Evolutionary conservation across 2,113 vertebrate genomes (phyloP), one percentile per base, ranked within the genome.

Genomic region (Seriola rivoliana): DNA sequence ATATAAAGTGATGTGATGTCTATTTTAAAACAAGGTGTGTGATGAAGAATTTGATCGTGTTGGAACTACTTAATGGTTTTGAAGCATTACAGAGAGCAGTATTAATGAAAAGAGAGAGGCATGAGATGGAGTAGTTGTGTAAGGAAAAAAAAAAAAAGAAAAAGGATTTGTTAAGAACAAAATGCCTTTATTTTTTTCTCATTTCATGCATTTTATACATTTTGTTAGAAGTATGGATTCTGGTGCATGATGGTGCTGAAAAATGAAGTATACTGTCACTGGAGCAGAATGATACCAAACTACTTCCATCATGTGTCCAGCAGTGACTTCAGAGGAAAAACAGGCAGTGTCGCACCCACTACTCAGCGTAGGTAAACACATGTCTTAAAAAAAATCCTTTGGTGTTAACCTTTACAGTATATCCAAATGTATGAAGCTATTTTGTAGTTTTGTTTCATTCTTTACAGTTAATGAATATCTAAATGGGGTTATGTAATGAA

Each of bases 1-100:
- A 87, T 89, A 89, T 87, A 38, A 85, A 81, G 87, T 92, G 87
- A 91, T 62, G 89, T 92, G 86, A 82, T 19, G 54, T 86, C 75
- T 90, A 84, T 89, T 92, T 91, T 84, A 70, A 85, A 88, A 78
- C 36, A 52, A 52, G 58, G 67, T 57, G 84, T 80, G 80, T 85
- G 57, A 64, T 40, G n/a, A 78, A 70, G 52, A 84, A 62, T 80
- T 67, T 52, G 19, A 77, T 32, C 40, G 85, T 78, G 67, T 84
- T 63, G 58, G 60, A 69, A 77, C 71, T 64, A 75, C 77, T 69
- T 88, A 52, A 63, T 65, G 58, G 23, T 48, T 64, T 70, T 81
- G 48, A 71, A 66, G 82, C 34, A 68, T 81, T 86, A 82, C 48
- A 79, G 55, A 78, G 50, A 68, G 68, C 86, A 88, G 86, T 91